Conservation (phyloP, 1,140 invertebrate genomes). For the Danaus melanippus region DNA sequence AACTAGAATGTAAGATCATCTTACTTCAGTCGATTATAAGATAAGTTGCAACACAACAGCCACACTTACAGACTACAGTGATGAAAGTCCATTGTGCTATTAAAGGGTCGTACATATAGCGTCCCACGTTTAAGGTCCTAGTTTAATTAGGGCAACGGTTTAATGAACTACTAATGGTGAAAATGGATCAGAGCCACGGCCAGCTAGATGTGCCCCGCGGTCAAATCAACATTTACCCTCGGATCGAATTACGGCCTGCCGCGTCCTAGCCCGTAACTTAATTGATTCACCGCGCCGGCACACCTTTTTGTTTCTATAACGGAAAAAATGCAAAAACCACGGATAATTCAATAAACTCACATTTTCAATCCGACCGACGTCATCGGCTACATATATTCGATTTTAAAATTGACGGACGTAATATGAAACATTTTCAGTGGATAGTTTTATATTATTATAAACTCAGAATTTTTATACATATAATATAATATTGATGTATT, state of each 20-base stretch:
- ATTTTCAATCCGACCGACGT: conserved; percentile 18
- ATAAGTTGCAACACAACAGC: conserved; percentile 14
- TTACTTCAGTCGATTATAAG: conserved; percentile 5
- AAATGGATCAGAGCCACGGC: conserved; percentile 19
- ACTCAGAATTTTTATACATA: no score
- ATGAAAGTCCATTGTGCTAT: conserved; percentile 7
- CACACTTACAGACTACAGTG: conserved; percentile 6
- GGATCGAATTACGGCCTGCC: conserved; percentile 53
- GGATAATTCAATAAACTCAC: conserved; percentile 56
- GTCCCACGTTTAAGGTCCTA: conserved; percentile 11
- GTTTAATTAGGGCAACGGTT: conserved; percentile 25
- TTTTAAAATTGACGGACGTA: no score
- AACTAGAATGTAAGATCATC: conserved; percentile 27
- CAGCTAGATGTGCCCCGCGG: conserved; percentile 38
- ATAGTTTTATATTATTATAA: neutral
- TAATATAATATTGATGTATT: no score
- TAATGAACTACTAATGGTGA: conserved; percentile 22
- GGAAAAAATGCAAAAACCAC: conserved; percentile 55
- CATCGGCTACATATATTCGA: no score
- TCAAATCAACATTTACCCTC: conserved; percentile 63
- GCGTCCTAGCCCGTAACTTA: conserved; percentile 53
- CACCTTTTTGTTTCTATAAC: conserved; percentile 44
- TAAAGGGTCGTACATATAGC: conserved; percentile 3
- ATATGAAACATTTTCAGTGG: neutral
- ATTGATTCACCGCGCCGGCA: conserved; percentile 57